Base-by-base conservation (phyloP, 2,888 invertebrate species). In the Eupeodes latifasciatus region DNA sequence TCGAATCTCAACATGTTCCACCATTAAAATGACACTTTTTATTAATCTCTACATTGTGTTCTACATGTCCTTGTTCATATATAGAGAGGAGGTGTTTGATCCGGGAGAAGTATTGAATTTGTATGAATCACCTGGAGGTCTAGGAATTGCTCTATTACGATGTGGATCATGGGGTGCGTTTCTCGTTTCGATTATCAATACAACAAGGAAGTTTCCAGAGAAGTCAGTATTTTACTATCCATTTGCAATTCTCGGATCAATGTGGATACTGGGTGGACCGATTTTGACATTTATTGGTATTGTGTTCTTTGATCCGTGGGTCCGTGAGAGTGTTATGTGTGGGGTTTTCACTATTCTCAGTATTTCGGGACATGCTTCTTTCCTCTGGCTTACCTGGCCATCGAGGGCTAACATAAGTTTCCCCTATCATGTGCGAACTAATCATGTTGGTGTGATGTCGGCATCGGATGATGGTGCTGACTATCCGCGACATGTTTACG, bases 51-150 rank as follows among this genome's bases (percentile, higher is more conserved):
- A 97, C 91, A 94, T 95, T 0, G 94, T 97, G 71, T 95, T 96
- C 0, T 98, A 97, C 91, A 94, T 96, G 4, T 94, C 96, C 0
- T 94, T 98, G 51, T 97, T 97, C 92, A 94, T 97, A 5, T 98
- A 97, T 92, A 96, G 98, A 92, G 96, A 96, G 61, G 95, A 96
- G 94, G 97, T 97, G 90, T 98, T 98, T 92, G 98, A 98, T 93
- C 98, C 98, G 0, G 98, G 98, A 2, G 95, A 97, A 93, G 98
- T 99, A 0, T 92, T 98, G 12, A 98, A 98, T 92, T 93, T 98
- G 2, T 98, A 98, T 91, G 98, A 99, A 94, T 98, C 98, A 59
- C 97, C 97, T 0, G 97, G 98, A 0, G 98, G 98, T 0, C 97
- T 98, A 91, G 96, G 96, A 0, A 94, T 98, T 7, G 96, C 98